These are phyloP conservation scores for Nasonovia ribisnigri DNA, from an alignment of 2,888 invertebrate genomes.

Conservation along the genomic window DNA sequence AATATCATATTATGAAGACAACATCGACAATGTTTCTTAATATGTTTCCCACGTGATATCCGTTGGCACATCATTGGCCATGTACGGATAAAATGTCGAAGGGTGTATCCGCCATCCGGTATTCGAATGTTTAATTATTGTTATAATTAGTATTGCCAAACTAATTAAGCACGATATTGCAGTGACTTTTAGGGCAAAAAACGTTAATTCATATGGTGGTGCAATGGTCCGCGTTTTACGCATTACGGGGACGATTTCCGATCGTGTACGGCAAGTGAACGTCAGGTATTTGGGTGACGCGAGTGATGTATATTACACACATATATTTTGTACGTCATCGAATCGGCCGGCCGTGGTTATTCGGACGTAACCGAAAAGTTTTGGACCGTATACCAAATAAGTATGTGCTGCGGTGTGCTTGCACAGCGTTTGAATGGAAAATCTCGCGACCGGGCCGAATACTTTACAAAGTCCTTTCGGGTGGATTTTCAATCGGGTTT, in stretches of 20 bases:
- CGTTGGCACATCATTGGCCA: background rate
- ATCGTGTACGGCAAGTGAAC: background rate
- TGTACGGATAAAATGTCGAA: background rate
- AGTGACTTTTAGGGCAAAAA: background rate
- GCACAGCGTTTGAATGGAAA: background rate
- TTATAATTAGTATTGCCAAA: background rate
- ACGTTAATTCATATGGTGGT: background rate
- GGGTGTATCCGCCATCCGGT: background rate
- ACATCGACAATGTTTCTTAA: background rate
- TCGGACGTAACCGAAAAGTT: conserved; percentile 5
- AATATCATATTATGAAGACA: background rate
- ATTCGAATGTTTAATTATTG: background rate
- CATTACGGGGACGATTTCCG: background rate
- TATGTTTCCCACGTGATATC: background rate
- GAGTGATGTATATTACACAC: background rate
- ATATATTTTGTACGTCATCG: background rate
- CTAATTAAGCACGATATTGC: background rate
- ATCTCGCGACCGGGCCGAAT: background rate
- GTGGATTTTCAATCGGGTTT: background rate
- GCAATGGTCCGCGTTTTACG: background rate
- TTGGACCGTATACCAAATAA: background rate
- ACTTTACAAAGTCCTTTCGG: background rate
- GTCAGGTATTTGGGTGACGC: background rate
- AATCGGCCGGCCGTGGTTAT: background rate
- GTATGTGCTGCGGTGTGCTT: background rate